These are phyloP conservation scores for Drosophila formosana DNA, from an alignment of 2,888 invertebrate genomes.

Conservation along the genomic window DNA sequence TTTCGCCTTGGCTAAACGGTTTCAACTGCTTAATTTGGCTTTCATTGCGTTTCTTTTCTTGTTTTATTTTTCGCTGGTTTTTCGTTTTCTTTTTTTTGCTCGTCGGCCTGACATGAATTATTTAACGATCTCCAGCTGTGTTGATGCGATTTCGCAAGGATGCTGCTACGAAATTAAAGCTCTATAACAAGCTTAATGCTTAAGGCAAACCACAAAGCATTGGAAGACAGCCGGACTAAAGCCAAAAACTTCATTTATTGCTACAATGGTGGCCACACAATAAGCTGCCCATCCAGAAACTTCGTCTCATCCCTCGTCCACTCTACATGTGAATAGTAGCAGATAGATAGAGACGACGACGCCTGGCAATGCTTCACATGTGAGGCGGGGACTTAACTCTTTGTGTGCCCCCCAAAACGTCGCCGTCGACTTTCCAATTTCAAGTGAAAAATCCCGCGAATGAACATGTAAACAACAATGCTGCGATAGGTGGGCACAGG, in stretches of 20 bases:
- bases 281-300: conserved; percentile 39
- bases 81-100: conserved; percentile 22
- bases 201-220: conserved; percentile 57
- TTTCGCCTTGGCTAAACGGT: conserved; percentile 63
- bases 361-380: conserved; percentile 47
- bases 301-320: background rate
- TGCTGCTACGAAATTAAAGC: conserved; percentile 74
- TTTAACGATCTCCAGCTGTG: conserved; percentile 81
- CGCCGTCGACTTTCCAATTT: conserved; percentile 77
- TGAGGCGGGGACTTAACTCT: conserved; percentile 72
- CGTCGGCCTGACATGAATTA: conserved; percentile 75
- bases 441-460: conserved; percentile 80
- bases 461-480: conserved; percentile 77
- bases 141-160: conserved; percentile 77
- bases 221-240: conserved; percentile 22
- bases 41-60: conserved; percentile 73
- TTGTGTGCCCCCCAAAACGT: conserved; percentile 52
- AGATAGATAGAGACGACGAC: conserved; percentile 7
- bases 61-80: conserved; percentile 18
- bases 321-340: background rate
- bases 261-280: conserved; percentile 68
- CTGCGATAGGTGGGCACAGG: conserved; percentile 62
- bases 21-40: conserved; percentile 81
- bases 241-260: conserved; percentile 71
- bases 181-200: conserved; percentile 76